Base-by-base conservation (phyloP, 1,140 invertebrate species). In the Theocolax elegans region DNA sequence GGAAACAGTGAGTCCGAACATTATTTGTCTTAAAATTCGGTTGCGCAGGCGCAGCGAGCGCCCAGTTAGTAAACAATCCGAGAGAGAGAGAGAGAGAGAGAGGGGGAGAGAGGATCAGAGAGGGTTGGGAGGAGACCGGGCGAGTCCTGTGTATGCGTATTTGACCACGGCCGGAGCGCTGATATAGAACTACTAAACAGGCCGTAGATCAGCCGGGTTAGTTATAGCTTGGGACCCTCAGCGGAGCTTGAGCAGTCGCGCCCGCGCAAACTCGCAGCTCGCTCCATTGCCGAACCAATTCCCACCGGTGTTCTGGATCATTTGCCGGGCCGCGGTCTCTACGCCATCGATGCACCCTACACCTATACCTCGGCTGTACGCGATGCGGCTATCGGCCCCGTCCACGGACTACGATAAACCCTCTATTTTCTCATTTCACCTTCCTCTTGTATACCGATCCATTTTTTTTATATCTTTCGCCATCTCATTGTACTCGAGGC, bases 121-220 rank as follows among this genome's bases (percentile, higher is more conserved):
- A 73, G 75, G 75, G 72, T 67, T 76, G 67, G 74, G 19, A 75
- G 66, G 69, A 70, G 74, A 35, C 68, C 67, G 71, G 74, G 76
- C 71, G 72, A 71, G 17, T 2, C 7, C 17, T 74, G 75, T 77
- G 76, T 49, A 76, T 66, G 75, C 73, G 76, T 82, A 82, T 81
- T 80, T 76, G 79, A 78, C 73, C 75, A 81, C 73, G 72, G 74
- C 75, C n/a, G 19, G 29, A 73, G 74, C 78, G 80, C 82, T 85
- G 83, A 84, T 84, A 83, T 84, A 84, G 82, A 85, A 85, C 82
- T 82, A 84, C 81, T 85, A 85, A 85, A 86, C 84, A 86, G 83
- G 80, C 82, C 81, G 82, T 86, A 85, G 78, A 85, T 86, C 83
- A 85, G 79, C 67, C 48, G 27, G 79, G 83, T 84, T 84, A 83